phyloP scores from a whole-genome alignment of 1,140 invertebrate genomes.

The Sweltsa coloradensis region DNA sequence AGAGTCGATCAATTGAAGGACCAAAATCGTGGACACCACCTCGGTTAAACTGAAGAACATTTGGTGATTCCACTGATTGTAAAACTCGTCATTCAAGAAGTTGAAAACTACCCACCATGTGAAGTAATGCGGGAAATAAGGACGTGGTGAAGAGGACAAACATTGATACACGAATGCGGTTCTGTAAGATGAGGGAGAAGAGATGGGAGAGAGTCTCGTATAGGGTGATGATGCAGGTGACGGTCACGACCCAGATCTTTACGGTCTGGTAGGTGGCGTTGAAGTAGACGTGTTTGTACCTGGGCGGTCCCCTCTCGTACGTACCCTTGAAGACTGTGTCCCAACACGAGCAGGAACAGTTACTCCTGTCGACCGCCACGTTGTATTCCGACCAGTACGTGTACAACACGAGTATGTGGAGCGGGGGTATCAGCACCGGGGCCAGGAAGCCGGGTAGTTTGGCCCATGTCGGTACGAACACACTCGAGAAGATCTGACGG shows the following conservation, averaged over 20 bases:
- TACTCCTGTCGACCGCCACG: constrained; percentile 46
- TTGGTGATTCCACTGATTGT: constrained; percentile 59
- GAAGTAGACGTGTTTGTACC: constrained; percentile 75
- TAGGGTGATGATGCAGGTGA: constrained; percentile 28
- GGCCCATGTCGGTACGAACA: too few species aligned
- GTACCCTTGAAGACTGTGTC: constrained; percentile 68
- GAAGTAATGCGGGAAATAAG: constrained; percentile 59
- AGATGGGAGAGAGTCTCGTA: constrained; percentile 35
- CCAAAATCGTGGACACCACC: constrained; percentile 50
- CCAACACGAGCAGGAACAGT: constrained; percentile 64
- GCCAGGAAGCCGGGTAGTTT: too few species aligned
- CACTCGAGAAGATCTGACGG: too few species aligned
- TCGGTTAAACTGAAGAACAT: constrained; percentile 55
- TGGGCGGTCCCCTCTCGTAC: constrained; percentile 58
- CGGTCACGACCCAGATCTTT: constrained; percentile 61
- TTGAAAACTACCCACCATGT: constrained; percentile 75
- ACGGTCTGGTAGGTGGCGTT: constrained; percentile 60
- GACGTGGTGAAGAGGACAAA: constrained; percentile 30
- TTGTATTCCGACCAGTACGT: constrained; percentile 61
- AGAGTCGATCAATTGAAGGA: constrained; percentile 43
- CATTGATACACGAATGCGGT: constrained; percentile 30
- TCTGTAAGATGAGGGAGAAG: constrained; percentile 20
- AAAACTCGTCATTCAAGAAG: constrained; percentile 76
- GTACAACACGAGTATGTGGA: too few species aligned
- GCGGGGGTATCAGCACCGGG: too few species aligned